Base-by-base conservation (phyloP, 1,140 invertebrate genomes). In the Mycetomoellerius zeteki region DNA sequence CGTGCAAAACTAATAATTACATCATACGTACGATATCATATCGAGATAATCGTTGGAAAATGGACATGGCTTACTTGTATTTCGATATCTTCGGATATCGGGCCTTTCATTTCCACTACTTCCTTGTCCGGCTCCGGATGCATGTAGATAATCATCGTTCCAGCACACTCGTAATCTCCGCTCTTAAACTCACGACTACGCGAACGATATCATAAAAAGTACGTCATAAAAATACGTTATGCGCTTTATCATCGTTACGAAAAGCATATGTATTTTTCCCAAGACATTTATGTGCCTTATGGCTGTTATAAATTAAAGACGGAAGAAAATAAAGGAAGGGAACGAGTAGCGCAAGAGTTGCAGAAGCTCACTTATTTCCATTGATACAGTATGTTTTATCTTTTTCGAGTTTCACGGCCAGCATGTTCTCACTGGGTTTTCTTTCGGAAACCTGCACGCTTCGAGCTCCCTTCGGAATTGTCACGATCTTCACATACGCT, bases 51-150 rank as follows among this genome's bases (percentile, higher is more conserved):
- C 8, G 10, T 43, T n/a, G 10, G 30, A 27, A 58, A 71, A 71
- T 43, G 7, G 37, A 69, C 33, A 4, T 1, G 0, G 21, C 33
- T 7, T 91, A 94, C 94, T 78, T 94, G 89, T 50, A 94, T 37
- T 21, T 92, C 78, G 64, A 96, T 89, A 69, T 95, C 93, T 73
- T 95, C 93, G 14, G 86, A 87, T 27, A 95, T 91, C 0, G 96
- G 96, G 6, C 96, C 96, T 65, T 93, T 94, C n/a, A 96, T 96
- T 27, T 92, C 65, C 7, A 96, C 86, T 71, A 94, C 91, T 90
- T 96, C 96, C 85, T 92, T 94, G 0, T 94, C 85, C 3, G 91
- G 87, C 88, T 95, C 94, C 19, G 94, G 93, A 88, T 95, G 94
- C 21, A 85, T 91, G 84, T 96, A 96, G 62, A 96, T 84, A 24